Percentiles rank a stretch among this genome's conserved stretches.
Conservation (phyloP, 2,113 vertebrate genomes). For the Equus przewalskii region DNA sequence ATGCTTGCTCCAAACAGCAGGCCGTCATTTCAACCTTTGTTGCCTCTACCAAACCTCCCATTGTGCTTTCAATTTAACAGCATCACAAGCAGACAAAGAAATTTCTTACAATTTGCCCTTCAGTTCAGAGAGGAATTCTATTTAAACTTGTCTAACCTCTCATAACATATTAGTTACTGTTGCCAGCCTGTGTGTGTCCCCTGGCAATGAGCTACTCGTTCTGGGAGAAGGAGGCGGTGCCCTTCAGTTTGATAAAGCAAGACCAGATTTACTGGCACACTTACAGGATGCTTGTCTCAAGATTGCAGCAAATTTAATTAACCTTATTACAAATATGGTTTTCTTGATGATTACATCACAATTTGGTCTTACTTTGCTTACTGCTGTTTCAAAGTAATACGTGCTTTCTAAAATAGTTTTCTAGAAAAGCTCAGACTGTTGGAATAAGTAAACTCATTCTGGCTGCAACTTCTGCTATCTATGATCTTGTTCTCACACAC, state of each 20-base stretch:
- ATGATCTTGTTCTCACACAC: conserved; percentile 41
- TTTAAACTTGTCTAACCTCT: conserved; percentile 88
- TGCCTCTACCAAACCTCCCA: conserved; percentile 86
- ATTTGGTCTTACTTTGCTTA: conserved; percentile 84
- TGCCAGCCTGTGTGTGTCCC: conserved; percentile 82
- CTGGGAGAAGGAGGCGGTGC: conserved; percentile 69
- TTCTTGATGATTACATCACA: conserved; percentile 89
- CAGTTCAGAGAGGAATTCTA: conserved; percentile 86
- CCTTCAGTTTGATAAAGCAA: conserved; percentile 86
- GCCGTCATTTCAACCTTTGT: conserved; percentile 88
- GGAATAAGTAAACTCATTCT: conserved; percentile 81
- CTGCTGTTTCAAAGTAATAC: conserved; percentile 85
- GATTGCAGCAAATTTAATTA: conserved; percentile 89
- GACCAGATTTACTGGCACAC: conserved; percentile 88
- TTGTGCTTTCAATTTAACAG: conserved; percentile 88
- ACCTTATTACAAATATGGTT: conserved; percentile 89
- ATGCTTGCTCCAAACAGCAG: conserved; percentile 88
- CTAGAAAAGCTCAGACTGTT: conserved; percentile 76
- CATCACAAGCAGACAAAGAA: conserved; percentile 88
- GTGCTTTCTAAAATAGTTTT: conserved; percentile 85
- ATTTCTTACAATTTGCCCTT: conserved; percentile 88
- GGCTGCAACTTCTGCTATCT: neutral
- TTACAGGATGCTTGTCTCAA: conserved; percentile 86
- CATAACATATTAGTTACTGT: conserved; percentile 86
- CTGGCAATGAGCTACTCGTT: conserved; percentile 81